These are phyloP conservation scores for Seira ritae DNA, from an alignment of 2,888 invertebrate genomes.

Conservation along the genomic window DNA sequence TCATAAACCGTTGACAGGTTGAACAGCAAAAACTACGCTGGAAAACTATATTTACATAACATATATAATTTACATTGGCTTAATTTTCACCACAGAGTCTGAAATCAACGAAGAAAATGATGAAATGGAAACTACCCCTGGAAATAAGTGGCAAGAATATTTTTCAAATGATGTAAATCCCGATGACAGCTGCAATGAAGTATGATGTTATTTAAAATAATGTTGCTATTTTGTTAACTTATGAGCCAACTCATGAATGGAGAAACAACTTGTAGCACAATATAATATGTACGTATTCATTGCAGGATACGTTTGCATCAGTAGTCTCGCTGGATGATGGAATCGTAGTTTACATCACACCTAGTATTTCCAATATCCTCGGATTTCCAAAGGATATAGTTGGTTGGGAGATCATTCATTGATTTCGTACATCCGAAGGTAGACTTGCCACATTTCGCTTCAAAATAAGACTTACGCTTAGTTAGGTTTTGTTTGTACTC, in stretches of 20 bases:
- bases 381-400: conserved; percentile 90
- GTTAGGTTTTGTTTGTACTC: too few relatives aligned
- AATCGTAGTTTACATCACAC: conserved; percentile 85
- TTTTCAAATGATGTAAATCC: conserved; percentile 52
- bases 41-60: background rate
- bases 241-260: too few relatives aligned
- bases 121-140: background rate
- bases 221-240: background rate
- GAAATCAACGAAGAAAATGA: conserved; percentile 42
- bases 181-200: conserved; percentile 48
- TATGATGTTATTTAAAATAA: conserved; percentile 9
- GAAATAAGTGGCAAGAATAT: conserved; percentile 56
- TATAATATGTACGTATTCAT: conserved; percentile 32
- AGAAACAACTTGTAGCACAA: too few relatives aligned
- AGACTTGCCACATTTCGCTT: too few relatives aligned
- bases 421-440: conserved; percentile 88
- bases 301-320: conserved; percentile 85
- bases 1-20: conserved; percentile 65
- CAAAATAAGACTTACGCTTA: too few relatives aligned
- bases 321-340: conserved; percentile 91
- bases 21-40: background rate
- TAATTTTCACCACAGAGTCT: conserved; percentile 22
- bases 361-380: conserved; percentile 82
- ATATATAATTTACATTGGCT: background rate
- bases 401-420: conserved; percentile 89